Conservation (phyloP, 2,888 invertebrate species). For the Trissolcus japonicus region DNA sequence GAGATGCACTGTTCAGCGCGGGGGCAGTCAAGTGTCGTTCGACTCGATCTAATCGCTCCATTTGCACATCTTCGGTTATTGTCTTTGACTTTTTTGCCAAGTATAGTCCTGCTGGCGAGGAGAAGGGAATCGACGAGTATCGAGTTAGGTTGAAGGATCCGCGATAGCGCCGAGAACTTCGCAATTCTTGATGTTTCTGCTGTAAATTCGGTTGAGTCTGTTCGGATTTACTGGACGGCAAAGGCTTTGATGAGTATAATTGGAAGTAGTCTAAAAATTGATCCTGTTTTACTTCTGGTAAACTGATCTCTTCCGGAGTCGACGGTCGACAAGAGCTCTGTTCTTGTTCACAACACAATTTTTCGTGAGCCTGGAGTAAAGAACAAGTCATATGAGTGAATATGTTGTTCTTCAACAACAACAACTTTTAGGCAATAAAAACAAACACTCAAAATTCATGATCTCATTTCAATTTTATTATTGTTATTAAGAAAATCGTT, state of each 20-base stretch:
- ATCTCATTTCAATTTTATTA: no score
- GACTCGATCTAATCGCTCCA: conserved; percentile 78
- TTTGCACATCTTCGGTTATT: conserved; percentile 76
- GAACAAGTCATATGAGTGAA: no score
- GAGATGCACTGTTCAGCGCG: conserved; percentile 64
- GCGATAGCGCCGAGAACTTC: conserved; percentile 75
- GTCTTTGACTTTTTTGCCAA: conserved; percentile 77
- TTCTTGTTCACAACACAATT: conserved; percentile 74
- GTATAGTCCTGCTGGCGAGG: conserved; percentile 78
- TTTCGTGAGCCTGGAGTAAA: conserved; percentile 76
- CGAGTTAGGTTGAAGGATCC: conserved; percentile 75
- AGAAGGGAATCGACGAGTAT: conserved; percentile 78
- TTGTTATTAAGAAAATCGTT: no score
- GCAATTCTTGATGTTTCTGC: conserved; percentile 55
- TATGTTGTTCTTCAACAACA: no score
- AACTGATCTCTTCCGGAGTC: conserved; percentile 64
- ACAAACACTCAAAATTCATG: no score
- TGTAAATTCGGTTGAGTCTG: conserved; percentile 17
- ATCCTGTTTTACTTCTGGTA: conserved; percentile 68
- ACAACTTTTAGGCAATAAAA: no score
- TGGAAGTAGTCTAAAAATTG: conserved; percentile 78
- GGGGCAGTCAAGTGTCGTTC: conserved; percentile 78
- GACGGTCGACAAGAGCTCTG: conserved; percentile 76
- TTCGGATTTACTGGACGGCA: conserved; percentile 45
- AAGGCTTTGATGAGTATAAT: conserved; percentile 67